Evolutionary conservation across 2,888 invertebrate species (phyloP), one percentile per base, ranked within the genome.

Genomic region (Philopedon plagiatum): DNA sequence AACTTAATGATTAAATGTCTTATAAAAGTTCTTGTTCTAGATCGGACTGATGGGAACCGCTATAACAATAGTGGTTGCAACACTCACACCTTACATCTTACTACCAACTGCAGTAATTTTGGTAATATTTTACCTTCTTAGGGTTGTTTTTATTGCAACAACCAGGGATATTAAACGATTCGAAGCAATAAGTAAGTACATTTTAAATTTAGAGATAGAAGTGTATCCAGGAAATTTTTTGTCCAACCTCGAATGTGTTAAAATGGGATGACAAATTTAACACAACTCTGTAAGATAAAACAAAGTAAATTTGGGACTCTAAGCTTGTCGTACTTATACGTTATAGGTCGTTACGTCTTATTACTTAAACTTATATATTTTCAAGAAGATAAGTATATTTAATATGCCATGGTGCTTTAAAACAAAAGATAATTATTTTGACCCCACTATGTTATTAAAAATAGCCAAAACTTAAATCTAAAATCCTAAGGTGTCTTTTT

Each of bases 91-190:
- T 79, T 90, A 90, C 88, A 85, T 92, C 0, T 76, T 92, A 46
- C 78, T 92, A 21, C 91, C 92, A 0, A 91, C 92, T 0, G 84
- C 88, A 0, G 80, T 91, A 2, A 88, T 94, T 4, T 88, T 89
- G 0, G 75, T 89, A 0, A 79, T 92, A n/a, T 91, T 94, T 81
- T 89, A 89, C 67, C 82, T 88, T 8, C 82, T 94, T 18, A 83
- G 94, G 26, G 84, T 86, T 1, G 87, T 92, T 76, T 94, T 92
- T 85, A 85, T 94, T 11, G 82, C 87, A n/a, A 92, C 93, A 11
- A 92, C 93, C n/a, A 85, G 93, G 21, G 91, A 91, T 79, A 84
- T 94, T 32, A 94, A 91, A 84, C 85, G 90, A 77, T 87, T 91
- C 1, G 91, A 91, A 81, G 90, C 90, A 29, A 29, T 54, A 15